Evolutionary conservation across 2,797 vertebrate species (phyloP).

Genomic region (Pelodytes ibericus): DNA sequence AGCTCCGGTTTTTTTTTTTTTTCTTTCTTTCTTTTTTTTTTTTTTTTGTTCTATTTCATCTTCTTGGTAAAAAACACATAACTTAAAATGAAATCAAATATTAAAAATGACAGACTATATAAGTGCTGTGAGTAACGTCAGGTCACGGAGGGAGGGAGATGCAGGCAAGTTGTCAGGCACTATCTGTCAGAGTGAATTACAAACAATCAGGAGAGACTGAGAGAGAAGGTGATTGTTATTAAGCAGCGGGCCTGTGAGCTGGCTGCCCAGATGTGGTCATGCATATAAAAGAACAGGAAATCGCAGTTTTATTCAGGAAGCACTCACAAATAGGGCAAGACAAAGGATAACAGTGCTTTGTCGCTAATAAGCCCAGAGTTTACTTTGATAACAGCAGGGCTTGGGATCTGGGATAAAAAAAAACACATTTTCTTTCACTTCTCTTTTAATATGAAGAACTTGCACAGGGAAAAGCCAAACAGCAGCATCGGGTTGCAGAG

Average conservation of each 20-base stretch:
- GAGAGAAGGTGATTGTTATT: slow-evolving; percentile 99
- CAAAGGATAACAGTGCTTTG: slow-evolving; percentile 91
- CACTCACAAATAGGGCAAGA: slow-evolving; percentile 85
- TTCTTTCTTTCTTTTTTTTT: no score
- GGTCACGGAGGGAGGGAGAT: slow-evolving; percentile 98
- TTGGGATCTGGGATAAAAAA: slow-evolving; percentile 82
- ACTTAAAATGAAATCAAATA: slow-evolving; percentile 99
- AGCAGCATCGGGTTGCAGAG: no score
- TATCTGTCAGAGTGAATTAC: slow-evolving; percentile 99
- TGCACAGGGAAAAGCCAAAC: no score
- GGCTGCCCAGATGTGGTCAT: slow-evolving; percentile 99
- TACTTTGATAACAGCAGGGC: slow-evolving; percentile 96
- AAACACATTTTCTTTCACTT: slow-evolving; percentile 74
- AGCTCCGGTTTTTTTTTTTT: slow-evolving; percentile 65
- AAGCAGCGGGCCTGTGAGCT: slow-evolving; percentile 96
- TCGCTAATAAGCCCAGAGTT: slow-evolving; percentile 97
- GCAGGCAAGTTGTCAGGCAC: slow-evolving; percentile 99
- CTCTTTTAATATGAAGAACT: no score
- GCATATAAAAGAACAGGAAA: slow-evolving; percentile 99
- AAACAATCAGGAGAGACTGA: slow-evolving; percentile 99
- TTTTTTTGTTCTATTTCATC: slow-evolving; percentile 84
- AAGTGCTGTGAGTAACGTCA: slow-evolving; percentile 98
- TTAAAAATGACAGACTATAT: slow-evolving; percentile 99
- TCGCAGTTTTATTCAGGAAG: slow-evolving; percentile 99
- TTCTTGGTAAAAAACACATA: slow-evolving; percentile 98